Evolutionary conservation across 2,888 invertebrate genomes (phyloP), one percentile per base, ranked within the genome.

Genomic region (Tanytarsus gracilentus): DNA sequence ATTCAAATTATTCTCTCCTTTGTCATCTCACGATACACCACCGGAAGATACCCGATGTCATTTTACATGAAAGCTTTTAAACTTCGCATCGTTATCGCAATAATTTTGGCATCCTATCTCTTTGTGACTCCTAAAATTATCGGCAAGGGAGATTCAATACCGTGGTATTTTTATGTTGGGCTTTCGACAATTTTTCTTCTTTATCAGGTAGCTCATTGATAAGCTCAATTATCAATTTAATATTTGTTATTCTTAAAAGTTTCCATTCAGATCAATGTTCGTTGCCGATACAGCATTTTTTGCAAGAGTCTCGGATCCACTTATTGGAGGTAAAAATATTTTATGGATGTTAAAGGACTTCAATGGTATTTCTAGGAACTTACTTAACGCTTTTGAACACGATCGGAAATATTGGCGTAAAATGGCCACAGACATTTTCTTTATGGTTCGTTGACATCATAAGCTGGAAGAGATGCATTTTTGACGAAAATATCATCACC

Each of bases 231-330:
- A 7, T 27, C 51, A 14, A 56, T 56, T 29, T 27, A 56, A 36
- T 18, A 61, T 29, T 26, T 48, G 18, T 23, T 61, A 63, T 61
- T 65, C 64, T 63, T 76, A 78, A 52, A 74, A 97, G 89, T 82
- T 97, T 27, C 86, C 92, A 66, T 79, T 92, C 0, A 96, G 95
- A 74, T 86, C 90, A 69, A 97, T 98, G 94, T 99, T 95, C 74
- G 97, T 99, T 4, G 86, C 97, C 0, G 82, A 88, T 62, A 98
- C 99, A 96, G 92, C 96, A 8, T 99, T 99, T 77, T 94, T 93
- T 73, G 98, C 98, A 0, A 88, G 91, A 75, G 85, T 99, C 53
- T 96, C 96, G 62, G 99, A 99, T 72, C 94, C 97, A 0, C 79
- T 86, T 0, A 92, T 98, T 0, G 99, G 99, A 78, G 44, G 44